Percentiles rank a stretch among this genome's conserved stretches.
Evolutionary conservation across 2,888 invertebrate genomes (phyloP).

Genomic region (Eustalomyia histrio): DNA sequence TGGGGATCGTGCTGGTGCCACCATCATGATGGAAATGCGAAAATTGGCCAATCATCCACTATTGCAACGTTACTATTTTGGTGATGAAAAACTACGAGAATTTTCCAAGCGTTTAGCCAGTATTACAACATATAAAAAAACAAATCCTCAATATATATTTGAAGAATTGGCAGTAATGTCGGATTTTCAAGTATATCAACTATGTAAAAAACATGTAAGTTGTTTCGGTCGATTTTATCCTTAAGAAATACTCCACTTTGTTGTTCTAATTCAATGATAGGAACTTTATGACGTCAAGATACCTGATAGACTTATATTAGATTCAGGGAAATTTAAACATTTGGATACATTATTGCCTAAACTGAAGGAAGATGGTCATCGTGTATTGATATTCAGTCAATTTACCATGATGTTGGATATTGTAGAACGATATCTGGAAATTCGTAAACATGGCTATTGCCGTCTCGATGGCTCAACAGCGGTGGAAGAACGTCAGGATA

Average conservation of each 20-base stretch:
- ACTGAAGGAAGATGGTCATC: slow-evolving; percentile 86
- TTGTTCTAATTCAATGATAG: slow-evolving; percentile 77
- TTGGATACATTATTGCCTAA: slow-evolving; percentile 88
- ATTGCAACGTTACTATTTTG: slow-evolving; percentile 87
- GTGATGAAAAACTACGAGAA: slow-evolving; percentile 82
- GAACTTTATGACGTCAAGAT: slow-evolving; percentile 83
- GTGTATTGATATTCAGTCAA: slow-evolving; percentile 96
- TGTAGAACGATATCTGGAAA: slow-evolving; percentile 91
- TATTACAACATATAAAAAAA: slow-evolving; percentile 87
- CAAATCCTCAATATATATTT: slow-evolving; percentile 87
- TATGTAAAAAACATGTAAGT: slow-evolving; percentile 84
- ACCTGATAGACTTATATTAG: slow-evolving; percentile 86
- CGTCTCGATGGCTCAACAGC: slow-evolving; percentile 95
- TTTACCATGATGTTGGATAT: slow-evolving; percentile 97
- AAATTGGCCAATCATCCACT: slow-evolving; percentile 97
- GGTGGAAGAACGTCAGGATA: slow-evolving; percentile 90
- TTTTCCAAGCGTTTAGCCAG: slow-evolving; percentile 86
- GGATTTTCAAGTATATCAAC: slow-evolving; percentile 93
- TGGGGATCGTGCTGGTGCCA: slow-evolving; percentile 84
- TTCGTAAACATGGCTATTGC: slow-evolving; percentile 86
- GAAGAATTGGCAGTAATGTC: slow-evolving; percentile 94
- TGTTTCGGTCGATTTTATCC: too few species aligned
- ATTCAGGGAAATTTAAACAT: slow-evolving; percentile 92
- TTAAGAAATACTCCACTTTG: neutral
- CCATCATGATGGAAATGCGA: slow-evolving; percentile 95